These are phyloP conservation scores for Dendrolimus kikuchii DNA, from an alignment of 1,140 invertebrate species.

Conservation along the genomic window DNA sequence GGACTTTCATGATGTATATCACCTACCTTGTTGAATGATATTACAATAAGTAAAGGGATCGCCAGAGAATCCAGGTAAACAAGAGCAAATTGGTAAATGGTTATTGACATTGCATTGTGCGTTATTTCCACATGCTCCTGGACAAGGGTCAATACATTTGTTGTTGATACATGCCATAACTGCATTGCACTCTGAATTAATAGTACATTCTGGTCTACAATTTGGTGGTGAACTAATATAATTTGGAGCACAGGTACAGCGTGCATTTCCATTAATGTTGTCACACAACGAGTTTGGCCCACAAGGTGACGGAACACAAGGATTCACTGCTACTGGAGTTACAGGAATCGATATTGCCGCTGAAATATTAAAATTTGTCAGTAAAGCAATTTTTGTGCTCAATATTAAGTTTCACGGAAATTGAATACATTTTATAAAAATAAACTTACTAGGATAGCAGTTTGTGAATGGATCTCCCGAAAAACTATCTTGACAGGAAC, in stretches of 20 bases:
- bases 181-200: conserved; percentile 80
- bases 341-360: conserved; percentile 27
- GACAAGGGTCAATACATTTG: conserved; percentile 79
- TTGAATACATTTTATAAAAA: neutral
- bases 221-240: conserved; percentile 80
- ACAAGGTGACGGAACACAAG: conserved; percentile 83
- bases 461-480: conserved; percentile 74
- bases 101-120: conserved; percentile 82
- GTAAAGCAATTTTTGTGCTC: neutral
- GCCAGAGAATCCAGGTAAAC: conserved; percentile 77
- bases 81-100: conserved; percentile 80
- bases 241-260: conserved; percentile 78
- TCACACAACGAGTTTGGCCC: conserved; percentile 80
- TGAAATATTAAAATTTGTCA: conserved; percentile 17
- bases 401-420: neutral
- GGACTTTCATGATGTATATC: neutral
- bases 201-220: conserved; percentile 82
- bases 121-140: conserved; percentile 83
- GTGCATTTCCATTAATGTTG: conserved; percentile 74
- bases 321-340: conserved; percentile 67
- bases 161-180: conserved; percentile 78
- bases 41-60: conserved; percentile 76
- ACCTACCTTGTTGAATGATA: conserved; percentile 24
- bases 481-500: conserved; percentile 79
- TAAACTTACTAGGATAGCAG: conserved; percentile 42